A percentile compares a stretch with the other conserved stretches of the same genome.
These are phyloP conservation scores for Zaprionus capensis DNA, from an alignment of 1,140 invertebrate genomes.

Conservation along the genomic window DNA sequence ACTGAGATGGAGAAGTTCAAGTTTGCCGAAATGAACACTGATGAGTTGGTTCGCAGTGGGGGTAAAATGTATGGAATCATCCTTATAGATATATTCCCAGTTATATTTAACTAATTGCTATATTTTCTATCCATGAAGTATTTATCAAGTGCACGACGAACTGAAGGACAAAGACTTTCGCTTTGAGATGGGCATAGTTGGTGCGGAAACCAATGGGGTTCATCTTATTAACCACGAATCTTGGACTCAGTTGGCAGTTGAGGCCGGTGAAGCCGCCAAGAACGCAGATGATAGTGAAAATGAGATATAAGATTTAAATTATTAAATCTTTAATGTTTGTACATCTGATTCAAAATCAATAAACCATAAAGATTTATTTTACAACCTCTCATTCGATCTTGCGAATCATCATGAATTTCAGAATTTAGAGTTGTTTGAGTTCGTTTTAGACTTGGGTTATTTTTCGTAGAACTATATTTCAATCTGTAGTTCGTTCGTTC, in stretches of 20 bases:
- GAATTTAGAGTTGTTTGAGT: too few relatives aligned
- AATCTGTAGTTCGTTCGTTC: too few relatives aligned
- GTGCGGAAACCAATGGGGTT: constrained; percentile 90
- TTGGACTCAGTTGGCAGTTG: constrained; percentile 90
- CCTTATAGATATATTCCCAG: not conserved
- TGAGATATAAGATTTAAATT: constrained; percentile 85
- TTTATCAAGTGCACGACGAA: constrained; percentile 98
- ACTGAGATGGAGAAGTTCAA: constrained; percentile 99
- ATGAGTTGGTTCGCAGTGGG: constrained; percentile 96
- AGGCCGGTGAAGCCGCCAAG: constrained; percentile 92
- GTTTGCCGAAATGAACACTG: constrained; percentile 92
- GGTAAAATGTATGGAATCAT: constrained; percentile 93
- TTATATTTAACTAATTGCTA: constrained; percentile 7
- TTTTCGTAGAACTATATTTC: too few relatives aligned
- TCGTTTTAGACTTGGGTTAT: too few relatives aligned
- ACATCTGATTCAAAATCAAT: constrained; percentile 66
- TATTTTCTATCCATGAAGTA: constrained; percentile 87
- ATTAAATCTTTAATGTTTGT: constrained; percentile 23
- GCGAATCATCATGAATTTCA: too few relatives aligned
- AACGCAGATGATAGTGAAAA: constrained; percentile 93
- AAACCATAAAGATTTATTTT: constrained; percentile 37
- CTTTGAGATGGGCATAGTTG: constrained; percentile 98
- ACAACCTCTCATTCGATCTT: not conserved
- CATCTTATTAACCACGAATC: constrained; percentile 90
- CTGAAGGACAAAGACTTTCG: constrained; percentile 99